A percentile compares a stretch with the other conserved stretches of the same genome.
Conservation (phyloP, 2,797 vertebrate genomes). For the Melanotaenia nigrans region DNA sequence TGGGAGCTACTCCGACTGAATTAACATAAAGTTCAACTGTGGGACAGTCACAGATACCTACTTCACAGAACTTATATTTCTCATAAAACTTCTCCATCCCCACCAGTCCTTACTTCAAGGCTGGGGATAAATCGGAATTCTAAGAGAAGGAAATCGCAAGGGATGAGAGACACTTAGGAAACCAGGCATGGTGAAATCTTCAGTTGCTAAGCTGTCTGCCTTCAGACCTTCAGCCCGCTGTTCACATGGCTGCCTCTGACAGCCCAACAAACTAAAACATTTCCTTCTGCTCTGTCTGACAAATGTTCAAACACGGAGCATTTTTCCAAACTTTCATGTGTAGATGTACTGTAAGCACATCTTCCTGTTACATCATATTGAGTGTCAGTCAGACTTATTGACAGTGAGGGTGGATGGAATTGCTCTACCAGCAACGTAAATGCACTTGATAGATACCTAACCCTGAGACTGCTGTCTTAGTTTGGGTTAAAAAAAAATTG, state of each 20-base stretch:
- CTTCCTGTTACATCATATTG: constrained; percentile 60
- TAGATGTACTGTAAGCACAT: constrained; percentile 64
- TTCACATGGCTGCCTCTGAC: constrained; percentile 75
- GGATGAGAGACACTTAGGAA: constrained; percentile 66
- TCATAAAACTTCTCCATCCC: constrained; percentile 54
- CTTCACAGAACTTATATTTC: constrained; percentile 59
- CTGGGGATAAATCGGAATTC: constrained; percentile 76
- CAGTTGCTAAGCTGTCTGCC: constrained; percentile 73
- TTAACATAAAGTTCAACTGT: constrained; percentile 56
- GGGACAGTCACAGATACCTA: constrained; percentile 33
- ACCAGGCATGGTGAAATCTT: constrained; percentile 69
- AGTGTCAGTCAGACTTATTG: constrained; percentile 60
- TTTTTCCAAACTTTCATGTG: constrained; percentile 73
- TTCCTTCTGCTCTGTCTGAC: constrained; percentile 63
- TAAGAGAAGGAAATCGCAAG: constrained; percentile 69
- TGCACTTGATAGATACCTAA: constrained; percentile 62
- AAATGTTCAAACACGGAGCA: constrained; percentile 58
- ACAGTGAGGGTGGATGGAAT: constrained; percentile 45
- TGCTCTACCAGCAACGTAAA: constrained; percentile 50
- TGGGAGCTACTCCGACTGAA: constrained; percentile 36
- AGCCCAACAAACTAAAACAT: constrained; percentile 70
- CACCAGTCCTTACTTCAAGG: constrained; percentile 62
- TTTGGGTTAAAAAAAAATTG: constrained; percentile 47
- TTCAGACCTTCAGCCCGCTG: constrained; percentile 66
- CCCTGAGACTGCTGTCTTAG: constrained; percentile 56